These are phyloP conservation scores for Bombus vancouverensis DNA, from an alignment of 1,140 invertebrate genomes.

Conservation along the genomic window DNA sequence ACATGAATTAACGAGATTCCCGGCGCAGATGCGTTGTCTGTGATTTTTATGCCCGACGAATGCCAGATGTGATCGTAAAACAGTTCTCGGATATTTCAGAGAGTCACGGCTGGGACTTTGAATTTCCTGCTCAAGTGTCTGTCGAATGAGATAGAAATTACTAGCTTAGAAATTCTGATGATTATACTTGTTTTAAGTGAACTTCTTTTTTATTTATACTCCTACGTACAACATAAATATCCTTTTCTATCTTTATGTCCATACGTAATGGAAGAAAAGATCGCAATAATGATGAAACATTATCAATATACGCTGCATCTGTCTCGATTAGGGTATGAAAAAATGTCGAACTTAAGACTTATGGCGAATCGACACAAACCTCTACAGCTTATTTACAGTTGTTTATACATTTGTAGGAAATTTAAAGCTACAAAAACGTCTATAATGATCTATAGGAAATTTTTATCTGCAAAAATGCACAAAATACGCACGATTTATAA, in stretches of 20 bases:
- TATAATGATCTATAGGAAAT: too few species aligned
- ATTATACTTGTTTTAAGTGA: not conserved
- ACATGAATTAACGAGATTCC: constrained; percentile 17
- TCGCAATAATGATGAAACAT: not conserved
- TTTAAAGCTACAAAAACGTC: too few species aligned
- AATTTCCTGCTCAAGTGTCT: not conserved
- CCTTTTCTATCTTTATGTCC: not conserved
- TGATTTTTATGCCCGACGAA: constrained; percentile 19
- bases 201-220: not conserved
- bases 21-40: not conserved
- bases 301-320: too few species aligned
- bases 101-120: not conserved
- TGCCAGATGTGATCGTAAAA: constrained; percentile 6
- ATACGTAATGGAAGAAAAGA: too few species aligned
- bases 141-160: not conserved
- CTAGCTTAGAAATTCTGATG: not conserved
- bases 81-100: not conserved
- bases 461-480: too few species aligned
- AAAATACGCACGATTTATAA: too few species aligned
- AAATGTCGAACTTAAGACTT: not conserved
- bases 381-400: too few species aligned
- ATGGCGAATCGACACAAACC: too few species aligned
- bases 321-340: too few species aligned
- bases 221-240: too few species aligned
- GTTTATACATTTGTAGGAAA: too few species aligned